Percentiles rank a stretch among this genome's conserved stretches.
Conservation (phyloP, 2,888 invertebrate species). For the Ceriagrion tenellum region DNA sequence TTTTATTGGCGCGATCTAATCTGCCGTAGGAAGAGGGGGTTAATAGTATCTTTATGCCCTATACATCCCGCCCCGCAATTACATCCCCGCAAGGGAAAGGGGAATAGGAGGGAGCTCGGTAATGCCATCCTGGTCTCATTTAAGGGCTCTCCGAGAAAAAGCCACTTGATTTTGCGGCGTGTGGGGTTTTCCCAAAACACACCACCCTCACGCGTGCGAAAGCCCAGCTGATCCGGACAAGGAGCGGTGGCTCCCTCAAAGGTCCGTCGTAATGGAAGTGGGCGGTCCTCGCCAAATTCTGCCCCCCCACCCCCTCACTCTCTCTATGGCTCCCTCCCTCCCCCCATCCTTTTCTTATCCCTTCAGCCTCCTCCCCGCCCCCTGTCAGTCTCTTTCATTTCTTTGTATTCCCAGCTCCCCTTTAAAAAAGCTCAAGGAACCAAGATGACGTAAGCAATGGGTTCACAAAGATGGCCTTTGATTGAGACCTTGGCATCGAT, state of each 20-base stretch:
- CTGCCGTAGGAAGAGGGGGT: too few species aligned
- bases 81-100: not conserved
- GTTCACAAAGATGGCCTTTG: not conserved
- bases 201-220: not conserved
- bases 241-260: not conserved
- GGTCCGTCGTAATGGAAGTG: not conserved
- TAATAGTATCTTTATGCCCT: too few species aligned
- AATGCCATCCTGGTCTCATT: not conserved
- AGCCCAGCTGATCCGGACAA: not conserved
- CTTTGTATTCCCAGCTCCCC: not conserved
- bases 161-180: constrained; percentile 31
- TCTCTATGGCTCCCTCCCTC: too few species aligned
- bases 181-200: not conserved
- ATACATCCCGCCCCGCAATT: not conserved
- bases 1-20: too few species aligned
- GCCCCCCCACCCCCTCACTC: not conserved
- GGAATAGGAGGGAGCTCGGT: not conserved
- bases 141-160: not conserved
- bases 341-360: too few species aligned
- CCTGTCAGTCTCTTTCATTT: not conserved
- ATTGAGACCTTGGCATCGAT: not conserved
- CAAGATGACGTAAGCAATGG: not conserved
- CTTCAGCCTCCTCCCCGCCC: not conserved
- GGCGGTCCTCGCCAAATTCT: not conserved
- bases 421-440: not conserved